A percentile compares a stretch with the other conserved stretches of the same genome.
These are phyloP conservation scores for Probosciger aterrimus DNA, from an alignment of 2,113 vertebrate genomes.

Conservation along the genomic window DNA sequence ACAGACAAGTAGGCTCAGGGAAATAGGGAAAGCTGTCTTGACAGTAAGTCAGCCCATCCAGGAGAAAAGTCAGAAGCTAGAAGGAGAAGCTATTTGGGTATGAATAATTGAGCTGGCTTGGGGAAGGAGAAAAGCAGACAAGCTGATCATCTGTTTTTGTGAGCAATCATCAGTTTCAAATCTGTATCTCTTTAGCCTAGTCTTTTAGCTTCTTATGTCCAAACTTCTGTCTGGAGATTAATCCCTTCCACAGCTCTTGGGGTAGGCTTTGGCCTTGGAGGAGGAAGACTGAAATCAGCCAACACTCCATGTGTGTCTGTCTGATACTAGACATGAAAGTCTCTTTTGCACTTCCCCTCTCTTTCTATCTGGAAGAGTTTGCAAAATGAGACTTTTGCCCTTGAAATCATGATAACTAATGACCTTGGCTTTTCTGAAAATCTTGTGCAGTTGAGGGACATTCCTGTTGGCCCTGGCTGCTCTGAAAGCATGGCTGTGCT, in stretches of 20 bases:
- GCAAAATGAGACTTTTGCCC: not conserved
- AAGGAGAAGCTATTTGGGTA: not conserved
- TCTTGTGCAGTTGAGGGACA: not conserved
- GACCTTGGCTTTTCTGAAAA: not conserved
- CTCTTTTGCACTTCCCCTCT: not conserved
- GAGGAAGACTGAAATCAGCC: not conserved
- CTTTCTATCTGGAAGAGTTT: not conserved
- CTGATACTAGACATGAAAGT: not conserved
- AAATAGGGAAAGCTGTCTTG: not conserved
- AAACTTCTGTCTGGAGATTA: not conserved
- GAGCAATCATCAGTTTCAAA: not conserved
- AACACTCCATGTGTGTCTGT: rapidly evolving
- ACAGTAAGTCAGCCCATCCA: not conserved
- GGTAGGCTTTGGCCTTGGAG: not conserved
- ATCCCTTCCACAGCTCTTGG: not conserved
- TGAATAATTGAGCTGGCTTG: not conserved
- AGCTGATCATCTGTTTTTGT: not conserved
- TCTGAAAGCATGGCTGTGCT: not conserved
- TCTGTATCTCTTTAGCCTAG: not conserved
- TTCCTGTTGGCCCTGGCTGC: not conserved
- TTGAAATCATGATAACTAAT: not conserved
- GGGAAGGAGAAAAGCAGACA: not conserved
- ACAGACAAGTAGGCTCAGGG: not conserved
- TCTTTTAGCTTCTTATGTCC: not conserved
- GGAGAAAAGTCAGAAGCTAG: not conserved